Conservation (phyloP, 2,113 vertebrate genomes). For the Chionomys nivalis region DNA sequence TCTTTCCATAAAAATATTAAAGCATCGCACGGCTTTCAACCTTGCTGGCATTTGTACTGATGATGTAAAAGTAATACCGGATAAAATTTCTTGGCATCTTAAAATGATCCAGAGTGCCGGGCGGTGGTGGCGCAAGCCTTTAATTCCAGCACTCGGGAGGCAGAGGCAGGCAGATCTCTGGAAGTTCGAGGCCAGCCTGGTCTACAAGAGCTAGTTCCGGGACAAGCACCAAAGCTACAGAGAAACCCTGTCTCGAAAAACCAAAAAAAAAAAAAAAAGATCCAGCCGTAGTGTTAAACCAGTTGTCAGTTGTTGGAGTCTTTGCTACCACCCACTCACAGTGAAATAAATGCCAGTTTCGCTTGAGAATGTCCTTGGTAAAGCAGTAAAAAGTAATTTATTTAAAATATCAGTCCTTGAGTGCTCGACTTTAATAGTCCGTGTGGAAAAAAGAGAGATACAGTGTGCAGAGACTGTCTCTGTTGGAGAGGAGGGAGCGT, state of each 20-base stretch:
- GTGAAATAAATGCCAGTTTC: constrained; percentile 46
- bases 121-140: no score
- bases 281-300: not conserved
- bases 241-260: no score
- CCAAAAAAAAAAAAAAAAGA: no score
- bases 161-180: no score
- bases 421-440: not conserved
- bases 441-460: not conserved
- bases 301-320: not conserved
- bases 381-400: constrained; percentile 56
- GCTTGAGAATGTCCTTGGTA: constrained; percentile 20
- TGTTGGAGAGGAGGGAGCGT: not conserved
- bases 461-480: not conserved
- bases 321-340: not conserved
- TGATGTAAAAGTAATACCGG: not conserved
- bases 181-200: no score
- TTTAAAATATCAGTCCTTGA: constrained; percentile 40
- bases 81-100: not conserved
- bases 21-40: not conserved
- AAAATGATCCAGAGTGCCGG: not conserved
- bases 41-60: not conserved
- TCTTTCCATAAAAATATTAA: not conserved
- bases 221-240: no score
- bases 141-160: no score
- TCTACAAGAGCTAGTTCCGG: no score